These are phyloP conservation scores for Drosophila arawakana DNA, from an alignment of 1,140 invertebrate species.

Conservation along the genomic window DNA sequence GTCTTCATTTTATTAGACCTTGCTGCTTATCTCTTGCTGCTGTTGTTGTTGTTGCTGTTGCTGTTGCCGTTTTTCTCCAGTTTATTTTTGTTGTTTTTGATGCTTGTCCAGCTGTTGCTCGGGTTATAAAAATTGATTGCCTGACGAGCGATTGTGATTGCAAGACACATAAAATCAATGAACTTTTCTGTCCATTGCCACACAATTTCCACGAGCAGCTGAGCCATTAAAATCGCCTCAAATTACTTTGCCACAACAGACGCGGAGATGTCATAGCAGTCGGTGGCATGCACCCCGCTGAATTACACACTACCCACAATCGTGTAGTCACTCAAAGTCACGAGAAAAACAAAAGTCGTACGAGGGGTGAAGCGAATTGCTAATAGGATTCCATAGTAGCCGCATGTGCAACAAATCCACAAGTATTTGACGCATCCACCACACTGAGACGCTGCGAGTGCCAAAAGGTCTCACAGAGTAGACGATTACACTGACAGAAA, in stretches of 20 bases:
- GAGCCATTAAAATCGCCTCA: slow-evolving; percentile 40
- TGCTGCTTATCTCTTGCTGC: background rate
- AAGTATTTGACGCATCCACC: background rate
- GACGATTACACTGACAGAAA: too few relatives aligned
- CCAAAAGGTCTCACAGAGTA: background rate
- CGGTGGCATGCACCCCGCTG: background rate
- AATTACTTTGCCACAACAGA: slow-evolving; percentile 7
- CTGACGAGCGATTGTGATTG: slow-evolving; percentile 48
- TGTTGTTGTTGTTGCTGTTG: background rate
- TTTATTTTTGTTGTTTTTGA: slow-evolving; percentile 10
- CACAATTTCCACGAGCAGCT: slow-evolving; percentile 51
- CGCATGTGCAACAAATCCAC: slow-evolving; percentile 24
- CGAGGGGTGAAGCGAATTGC: slow-evolving; percentile 7
- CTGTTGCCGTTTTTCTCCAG: slow-evolving; percentile 2
- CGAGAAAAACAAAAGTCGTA: background rate
- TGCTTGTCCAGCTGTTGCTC: slow-evolving; percentile 50
- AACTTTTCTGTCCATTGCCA: slow-evolving; percentile 56
- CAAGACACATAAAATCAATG: slow-evolving; percentile 52
- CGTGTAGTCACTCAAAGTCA: slow-evolving; percentile 7
- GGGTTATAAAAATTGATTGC: slow-evolving; percentile 69
- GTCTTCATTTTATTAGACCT: slow-evolving; percentile 21
- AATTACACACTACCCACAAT: background rate
- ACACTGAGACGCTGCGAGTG: background rate
- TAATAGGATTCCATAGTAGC: slow-evolving; percentile 34
- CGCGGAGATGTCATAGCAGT: background rate